Conservation (phyloP, 2,797 vertebrate species). For the Paedocypris micromegethes region DNA sequence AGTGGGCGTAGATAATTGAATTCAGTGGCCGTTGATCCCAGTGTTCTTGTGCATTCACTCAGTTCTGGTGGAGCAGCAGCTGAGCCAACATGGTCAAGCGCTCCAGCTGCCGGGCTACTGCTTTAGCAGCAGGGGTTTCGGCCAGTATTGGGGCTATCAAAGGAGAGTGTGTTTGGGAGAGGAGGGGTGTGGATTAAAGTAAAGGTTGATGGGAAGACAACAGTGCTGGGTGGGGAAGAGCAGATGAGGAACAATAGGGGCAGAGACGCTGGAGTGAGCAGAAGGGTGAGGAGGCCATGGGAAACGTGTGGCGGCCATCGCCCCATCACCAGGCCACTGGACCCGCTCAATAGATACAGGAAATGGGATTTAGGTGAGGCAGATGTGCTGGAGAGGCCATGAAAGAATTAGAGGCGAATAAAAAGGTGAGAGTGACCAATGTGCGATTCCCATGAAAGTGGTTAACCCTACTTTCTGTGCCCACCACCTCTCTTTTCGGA, state of each 20-base stretch:
- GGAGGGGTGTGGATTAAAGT: slow-evolving; percentile 50
- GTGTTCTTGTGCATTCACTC: slow-evolving; percentile 54
- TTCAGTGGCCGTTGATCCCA: slow-evolving; percentile 50
- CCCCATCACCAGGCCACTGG: slow-evolving; percentile 67
- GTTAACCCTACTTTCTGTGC: slow-evolving; percentile 17
- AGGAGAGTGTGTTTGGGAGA: slow-evolving; percentile 65
- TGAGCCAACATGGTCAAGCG: slow-evolving; percentile 71
- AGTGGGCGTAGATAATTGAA: slow-evolving; percentile 53
- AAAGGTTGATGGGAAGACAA: slow-evolving; percentile 61
- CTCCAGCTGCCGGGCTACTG: slow-evolving; percentile 72
- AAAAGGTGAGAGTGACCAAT: slow-evolving; percentile 33
- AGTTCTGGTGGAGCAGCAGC: slow-evolving; percentile 66
- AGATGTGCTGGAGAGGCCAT: slow-evolving; percentile 66
- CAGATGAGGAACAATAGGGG: slow-evolving; percentile 74
- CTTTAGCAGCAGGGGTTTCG: slow-evolving; percentile 57
- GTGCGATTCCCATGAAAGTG: slow-evolving; percentile 34
- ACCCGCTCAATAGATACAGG: slow-evolving; percentile 71
- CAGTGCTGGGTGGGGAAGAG: slow-evolving; percentile 65
- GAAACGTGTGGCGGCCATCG: slow-evolving; percentile 72
- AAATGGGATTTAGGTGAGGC: slow-evolving; percentile 72
- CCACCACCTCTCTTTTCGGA: slow-evolving; percentile 10
- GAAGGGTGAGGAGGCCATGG: slow-evolving; percentile 74
- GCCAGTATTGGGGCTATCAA: slow-evolving; percentile 68
- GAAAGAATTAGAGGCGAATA: slow-evolving; percentile 66
- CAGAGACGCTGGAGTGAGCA: slow-evolving; percentile 54